Conservation (phyloP, 2,113 vertebrate species). For the Paramormyrops kingsleyae region DNA sequence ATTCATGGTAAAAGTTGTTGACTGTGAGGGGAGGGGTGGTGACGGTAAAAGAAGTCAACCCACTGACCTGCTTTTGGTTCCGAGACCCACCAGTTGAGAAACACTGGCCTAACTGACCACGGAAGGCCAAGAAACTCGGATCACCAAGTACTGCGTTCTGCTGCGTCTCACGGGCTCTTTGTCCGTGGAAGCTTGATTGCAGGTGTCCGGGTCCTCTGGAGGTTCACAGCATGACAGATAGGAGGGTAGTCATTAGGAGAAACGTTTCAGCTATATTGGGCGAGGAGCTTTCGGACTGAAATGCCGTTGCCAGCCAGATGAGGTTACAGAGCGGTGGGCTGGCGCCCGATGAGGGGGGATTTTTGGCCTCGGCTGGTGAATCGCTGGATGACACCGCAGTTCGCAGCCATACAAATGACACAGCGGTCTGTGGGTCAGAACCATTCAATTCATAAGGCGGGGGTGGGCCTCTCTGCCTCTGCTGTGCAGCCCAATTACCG, state of each 20-base stretch:
- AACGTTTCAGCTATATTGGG: neutral
- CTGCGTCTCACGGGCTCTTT: neutral
- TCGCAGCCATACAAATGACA: neutral
- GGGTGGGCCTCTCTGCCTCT: neutral
- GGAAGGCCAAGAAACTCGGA: neutral
- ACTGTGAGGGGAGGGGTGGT: neutral
- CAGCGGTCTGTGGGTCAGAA: neutral
- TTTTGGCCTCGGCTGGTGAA: neutral
- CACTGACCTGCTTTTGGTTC: neutral
- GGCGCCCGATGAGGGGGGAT: neutral
- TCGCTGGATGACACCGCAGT: neutral
- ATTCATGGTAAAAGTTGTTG: neutral
- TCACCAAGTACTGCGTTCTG: neutral
- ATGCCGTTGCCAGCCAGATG: neutral
- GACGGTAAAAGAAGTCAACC: neutral
- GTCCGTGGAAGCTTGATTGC: neutral
- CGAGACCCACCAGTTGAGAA: neutral
- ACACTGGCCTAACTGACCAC: neutral
- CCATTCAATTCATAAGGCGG: neutral
- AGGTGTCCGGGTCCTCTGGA: neutral
- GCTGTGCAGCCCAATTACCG: neutral
- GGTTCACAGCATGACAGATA: neutral
- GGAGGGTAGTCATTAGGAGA: neutral
- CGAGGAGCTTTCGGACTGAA: neutral
- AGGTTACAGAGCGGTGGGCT: neutral